A percentile compares a stretch with the other conserved stretches of the same genome.
These are phyloP conservation scores for Harpegnathos saltator DNA, from an alignment of 1,140 invertebrate genomes.

Conservation along the genomic window DNA sequence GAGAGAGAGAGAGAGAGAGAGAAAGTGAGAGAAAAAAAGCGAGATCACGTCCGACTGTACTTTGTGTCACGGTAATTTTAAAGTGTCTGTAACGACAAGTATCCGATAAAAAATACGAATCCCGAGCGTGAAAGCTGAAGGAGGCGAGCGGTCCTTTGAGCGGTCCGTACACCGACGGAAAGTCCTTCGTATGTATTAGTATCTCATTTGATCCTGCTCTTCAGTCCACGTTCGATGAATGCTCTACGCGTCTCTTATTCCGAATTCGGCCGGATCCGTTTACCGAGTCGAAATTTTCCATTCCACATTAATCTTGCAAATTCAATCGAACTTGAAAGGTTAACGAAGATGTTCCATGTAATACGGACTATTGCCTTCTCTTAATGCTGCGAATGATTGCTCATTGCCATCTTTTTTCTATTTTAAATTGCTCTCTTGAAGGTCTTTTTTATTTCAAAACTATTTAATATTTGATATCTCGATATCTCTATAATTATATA, in stretches of 20 bases:
- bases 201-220: constrained; percentile 33
- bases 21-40: background rate
- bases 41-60: background rate
- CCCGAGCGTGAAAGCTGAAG: background rate
- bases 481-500: too few relatives aligned
- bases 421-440: too few relatives aligned
- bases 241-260: background rate
- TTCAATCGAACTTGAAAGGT: too few relatives aligned
- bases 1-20: too few relatives aligned
- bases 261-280: background rate
- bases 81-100: constrained; percentile 23
- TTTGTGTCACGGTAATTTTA: constrained; percentile 17
- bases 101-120: constrained; percentile 13
- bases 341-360: too few relatives aligned
- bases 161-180: constrained; percentile 12
- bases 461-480: too few relatives aligned
- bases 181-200: constrained; percentile 20
- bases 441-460: too few relatives aligned
- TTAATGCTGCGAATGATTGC: too few relatives aligned
- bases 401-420: too few relatives aligned
- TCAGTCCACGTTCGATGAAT: constrained; percentile 23
- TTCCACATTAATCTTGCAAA: too few relatives aligned
- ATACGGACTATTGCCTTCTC: too few relatives aligned
- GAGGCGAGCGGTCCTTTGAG: constrained; percentile 15
- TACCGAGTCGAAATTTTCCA: too few relatives aligned